A percentile compares a stretch with the other conserved stretches of the same genome.
These are phyloP conservation scores for Sarcoramphus papa DNA, from an alignment of 2,797 vertebrate species.

Conservation along the genomic window DNA sequence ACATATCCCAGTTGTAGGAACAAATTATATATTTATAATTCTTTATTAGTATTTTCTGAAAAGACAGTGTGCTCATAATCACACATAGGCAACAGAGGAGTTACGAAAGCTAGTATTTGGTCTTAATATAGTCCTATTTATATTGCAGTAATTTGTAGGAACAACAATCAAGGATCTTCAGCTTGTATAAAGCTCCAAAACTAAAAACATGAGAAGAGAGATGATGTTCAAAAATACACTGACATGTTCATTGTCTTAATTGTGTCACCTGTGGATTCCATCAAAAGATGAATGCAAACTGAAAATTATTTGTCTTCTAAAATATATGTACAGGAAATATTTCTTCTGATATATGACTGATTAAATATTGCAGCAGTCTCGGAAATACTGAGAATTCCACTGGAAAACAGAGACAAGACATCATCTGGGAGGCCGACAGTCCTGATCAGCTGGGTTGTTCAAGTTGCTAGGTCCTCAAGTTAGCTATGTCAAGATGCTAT, in stretches of 20 bases:
- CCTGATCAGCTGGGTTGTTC: background rate
- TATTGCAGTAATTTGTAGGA: background rate
- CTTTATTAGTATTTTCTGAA: constrained; percentile 1
- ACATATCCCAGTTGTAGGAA: background rate
- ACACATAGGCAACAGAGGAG: background rate
- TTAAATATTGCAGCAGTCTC: background rate
- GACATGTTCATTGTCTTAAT: background rate
- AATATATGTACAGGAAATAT: background rate
- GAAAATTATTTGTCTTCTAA: background rate
- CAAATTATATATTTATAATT: background rate
- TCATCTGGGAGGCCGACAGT: background rate
- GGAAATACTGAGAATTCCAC: background rate
- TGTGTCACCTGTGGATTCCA: background rate
- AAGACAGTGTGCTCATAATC: background rate
- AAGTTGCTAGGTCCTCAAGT: background rate
- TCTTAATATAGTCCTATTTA: background rate
- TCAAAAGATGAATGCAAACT: constrained; percentile 1
- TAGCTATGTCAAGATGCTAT: background rate
- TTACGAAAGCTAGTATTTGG: background rate
- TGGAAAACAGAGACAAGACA: background rate
- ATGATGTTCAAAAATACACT: background rate
- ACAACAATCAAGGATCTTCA: background rate
- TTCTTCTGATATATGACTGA: background rate
- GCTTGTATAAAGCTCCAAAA: background rate
- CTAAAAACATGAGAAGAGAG: background rate